Evolutionary conservation across 2,888 invertebrate genomes (phyloP), one percentile per base, ranked within the genome.

Genomic region (Metellina segmentata): DNA sequence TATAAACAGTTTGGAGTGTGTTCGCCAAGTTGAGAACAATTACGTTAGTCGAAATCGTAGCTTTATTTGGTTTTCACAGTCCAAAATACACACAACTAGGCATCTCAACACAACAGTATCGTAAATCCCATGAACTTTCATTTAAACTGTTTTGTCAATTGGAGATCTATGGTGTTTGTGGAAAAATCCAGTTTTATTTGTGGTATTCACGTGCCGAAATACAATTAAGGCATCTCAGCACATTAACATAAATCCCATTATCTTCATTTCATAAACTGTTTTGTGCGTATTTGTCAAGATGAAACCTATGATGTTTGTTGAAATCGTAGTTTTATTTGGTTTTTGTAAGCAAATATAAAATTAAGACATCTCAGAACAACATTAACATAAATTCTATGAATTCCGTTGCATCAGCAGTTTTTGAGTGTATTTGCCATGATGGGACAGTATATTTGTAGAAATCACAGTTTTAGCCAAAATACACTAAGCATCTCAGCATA

Each of bases 221-320:
- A 81, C 81, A 88, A 88, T 81, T 88, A 88, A 81, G 88, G 88
- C 88, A 88, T 88, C 81, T 74, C 81, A 88, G 74, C 88, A 88
- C 81, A 88, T 88, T 34, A 34, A 16, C 5, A 20, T 75, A 16
- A 48, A 34, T 34, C 16, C 34, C 7, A 48, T 34, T 34, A 48
- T 11, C 8, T 34, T 19, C n/a, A n/a, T 78, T 52, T 11, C 75
- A 48, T 48, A 16, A 75, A 48, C 75, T 7, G 19, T 52, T 78
- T 78, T n/a, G 34, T 34, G 34, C 4, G 34, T 4, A 34, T 34
- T 34, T 34, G 34, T 34, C 34, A 34, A 34, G 34, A 34, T 34
- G 34, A 34, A 4, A 34, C 34, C 34, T 34, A 34, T n/a, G n/a
- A n/a, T 34, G 34, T 34, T 34, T 34, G 34, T 34, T 34, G 34